Base-by-base conservation (phyloP, 1,140 invertebrate genomes). In the Augochlora pura region DNA sequence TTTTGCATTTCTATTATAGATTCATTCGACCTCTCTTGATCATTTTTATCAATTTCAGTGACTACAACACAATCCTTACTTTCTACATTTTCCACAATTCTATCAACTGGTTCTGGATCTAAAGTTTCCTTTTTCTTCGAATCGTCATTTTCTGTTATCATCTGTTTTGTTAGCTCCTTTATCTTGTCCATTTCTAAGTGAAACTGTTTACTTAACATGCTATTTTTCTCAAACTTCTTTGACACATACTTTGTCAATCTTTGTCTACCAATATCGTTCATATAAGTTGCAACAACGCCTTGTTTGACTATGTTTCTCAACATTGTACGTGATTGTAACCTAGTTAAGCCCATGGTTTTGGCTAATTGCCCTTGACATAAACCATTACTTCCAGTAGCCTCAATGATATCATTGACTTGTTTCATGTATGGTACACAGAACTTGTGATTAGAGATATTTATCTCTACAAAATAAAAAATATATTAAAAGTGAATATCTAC, bases 231-330 rank as follows among this genome's bases (percentile, higher is more conserved):
- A 49, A 88, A 93, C 72, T 87, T 91, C 57, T 90, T 90, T 6
- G 92, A 91, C 14, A 93, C 88, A 86, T 91, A 93, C 87, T 91
- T 92, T 52, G 90, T 91, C 54, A 92, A 89, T 52, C 94, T 90
- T 80, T 95, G 95, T 42, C 94, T 88, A 5, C 94, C 94, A 14
- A 93, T 87, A 78, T 95, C 94, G 66, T 93, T 91, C 89, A 94
- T 93, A 64, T 94, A 92, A 18, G 91, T 93, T 14, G 92, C 91
- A 42, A 94, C 91, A 46, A 93, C 86, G 46, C 93, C 90, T 9
- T 85, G 78, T 83, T 93, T 93, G 16, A 92, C 83, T 9, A 95
- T 82, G 83, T 94, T 93, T 42, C 94, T 88, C 42, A 93, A 86
- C 54, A 95, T 82, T 2, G 92, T 90, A 25, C 95, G 84, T 3